Percentiles rank a stretch among this genome's conserved stretches.
Evolutionary conservation across 2,797 vertebrate species (phyloP).

Genomic region (Poliocrania exsul): DNA sequence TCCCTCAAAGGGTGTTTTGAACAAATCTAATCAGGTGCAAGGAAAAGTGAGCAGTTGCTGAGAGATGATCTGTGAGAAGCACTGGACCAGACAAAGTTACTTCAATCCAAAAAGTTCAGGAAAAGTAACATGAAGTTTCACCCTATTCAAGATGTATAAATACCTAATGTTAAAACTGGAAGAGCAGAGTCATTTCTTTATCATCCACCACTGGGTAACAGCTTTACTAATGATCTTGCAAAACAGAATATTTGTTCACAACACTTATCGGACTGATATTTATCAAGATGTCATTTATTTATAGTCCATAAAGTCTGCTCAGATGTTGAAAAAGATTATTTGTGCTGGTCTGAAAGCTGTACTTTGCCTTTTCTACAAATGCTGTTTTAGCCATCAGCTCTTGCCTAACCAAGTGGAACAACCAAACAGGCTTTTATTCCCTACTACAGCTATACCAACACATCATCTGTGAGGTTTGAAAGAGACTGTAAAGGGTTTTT

Average conservation of each 20-base stretch:
- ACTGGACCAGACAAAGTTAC: background rate
- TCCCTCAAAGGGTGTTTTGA: background rate
- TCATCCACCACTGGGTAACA: background rate
- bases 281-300: background rate
- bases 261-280: background rate
- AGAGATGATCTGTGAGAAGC: background rate
- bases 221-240: background rate
- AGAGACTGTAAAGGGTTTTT: background rate
- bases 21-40: background rate
- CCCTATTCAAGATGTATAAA: background rate
- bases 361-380: background rate
- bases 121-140: background rate
- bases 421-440: background rate
- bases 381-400: background rate
- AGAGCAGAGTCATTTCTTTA: background rate
- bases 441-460: background rate
- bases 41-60: background rate
- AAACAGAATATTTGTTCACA: background rate
- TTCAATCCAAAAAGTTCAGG: background rate
- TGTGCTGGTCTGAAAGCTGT: background rate
- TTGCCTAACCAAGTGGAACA: background rate
- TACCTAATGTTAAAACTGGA: background rate
- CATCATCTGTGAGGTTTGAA: background rate
- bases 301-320: background rate
- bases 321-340: background rate